These are phyloP conservation scores for Polyodon spathula DNA, from an alignment of 2,113 vertebrate species.

Conservation along the genomic window DNA sequence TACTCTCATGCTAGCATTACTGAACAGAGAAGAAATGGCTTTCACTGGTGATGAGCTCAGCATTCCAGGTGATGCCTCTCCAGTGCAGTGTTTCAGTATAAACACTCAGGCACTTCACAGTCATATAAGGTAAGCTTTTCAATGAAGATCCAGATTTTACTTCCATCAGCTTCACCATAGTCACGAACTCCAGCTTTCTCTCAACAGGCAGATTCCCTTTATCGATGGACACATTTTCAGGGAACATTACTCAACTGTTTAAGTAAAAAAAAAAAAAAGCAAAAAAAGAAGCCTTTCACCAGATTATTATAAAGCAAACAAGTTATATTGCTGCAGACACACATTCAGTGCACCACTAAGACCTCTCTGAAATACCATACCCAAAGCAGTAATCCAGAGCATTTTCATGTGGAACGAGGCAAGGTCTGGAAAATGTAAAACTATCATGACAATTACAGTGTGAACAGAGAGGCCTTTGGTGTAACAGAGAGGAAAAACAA, in stretches of 20 bases:
- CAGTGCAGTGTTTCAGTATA: constrained; percentile 41
- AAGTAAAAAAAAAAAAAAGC: constrained; percentile 28
- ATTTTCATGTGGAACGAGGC: constrained; percentile 26
- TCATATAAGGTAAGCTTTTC: constrained; percentile 57
- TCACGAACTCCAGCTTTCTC: constrained; percentile 24
- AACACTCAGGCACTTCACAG: constrained; percentile 26
- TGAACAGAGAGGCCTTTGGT: constrained; percentile 23
- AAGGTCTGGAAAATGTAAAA: constrained; percentile 34
- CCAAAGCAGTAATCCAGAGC: constrained; percentile 20
- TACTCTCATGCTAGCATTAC: constrained; percentile 41
- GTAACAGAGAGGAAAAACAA: constrained; percentile 8
- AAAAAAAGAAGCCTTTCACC: constrained; percentile 15
- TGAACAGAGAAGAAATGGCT: constrained; percentile 36
- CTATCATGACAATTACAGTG: constrained; percentile 28
- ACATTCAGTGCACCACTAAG: neutral
- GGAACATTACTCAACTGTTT: constrained; percentile 1
- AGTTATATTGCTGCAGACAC: constrained; percentile 4
- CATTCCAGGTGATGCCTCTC: constrained; percentile 60
- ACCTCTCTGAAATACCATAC: constrained; percentile 13
- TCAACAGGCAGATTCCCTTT: constrained; percentile 3
- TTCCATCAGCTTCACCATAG: constrained; percentile 27
- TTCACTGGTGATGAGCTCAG: constrained; percentile 41
- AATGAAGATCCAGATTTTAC: constrained; percentile 42
- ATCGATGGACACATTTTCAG: neutral
- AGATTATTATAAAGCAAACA: constrained; percentile 13